Evolutionary conservation across 2,113 vertebrate species (phyloP), one percentile per base, ranked within the genome.

Genomic region (Chaetorhynchus papuensis): DNA sequence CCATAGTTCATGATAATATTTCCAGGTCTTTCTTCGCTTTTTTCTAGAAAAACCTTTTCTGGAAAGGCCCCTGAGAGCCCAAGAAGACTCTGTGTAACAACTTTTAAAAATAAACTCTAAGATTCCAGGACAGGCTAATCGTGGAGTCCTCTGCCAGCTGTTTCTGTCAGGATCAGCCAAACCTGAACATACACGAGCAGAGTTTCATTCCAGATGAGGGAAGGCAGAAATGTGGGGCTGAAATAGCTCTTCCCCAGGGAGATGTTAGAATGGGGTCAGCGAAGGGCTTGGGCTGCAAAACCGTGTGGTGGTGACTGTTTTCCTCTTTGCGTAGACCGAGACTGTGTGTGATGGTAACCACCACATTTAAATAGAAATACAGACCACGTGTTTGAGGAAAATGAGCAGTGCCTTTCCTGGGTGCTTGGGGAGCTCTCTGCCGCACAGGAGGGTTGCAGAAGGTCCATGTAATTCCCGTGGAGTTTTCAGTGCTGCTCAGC

Each of bases 31-130:
- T 64, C 26, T 59, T 18, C 4, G 1, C 20, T 69, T 42, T 60
- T 35, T 53, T 59, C 54, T 84, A 71, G 59, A 82, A 94, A 72
- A 59, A 14, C 28, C 37, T 74, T n/a, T 83, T 33, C 57, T 83
- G 49, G 45, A 68, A 93, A 53, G 72, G 37, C 31, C 63, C 39
- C 23, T 8, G 24, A 83, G 60, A 87, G 22, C 64, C 41, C 56
- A 53, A 37, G 53, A 84, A 75, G 57, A 64, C 42, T 77, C 12
- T 13, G 26, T 53, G 49, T 76, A 89, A 42, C 49, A 87, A 92
- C 94, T 95, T 94, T 89, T 88, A 81, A 90, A 92, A 96, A 96
- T 86, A 83, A 95, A 90, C 86, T 94, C 59, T 42, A 45, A 30
- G 69, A 76, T 94, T 93, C 70, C 85, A 89, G 64, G 52, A 37